These are phyloP conservation scores for Pseudomyrmex concolor DNA, from an alignment of 1,140 invertebrate species.

Conservation along the genomic window DNA sequence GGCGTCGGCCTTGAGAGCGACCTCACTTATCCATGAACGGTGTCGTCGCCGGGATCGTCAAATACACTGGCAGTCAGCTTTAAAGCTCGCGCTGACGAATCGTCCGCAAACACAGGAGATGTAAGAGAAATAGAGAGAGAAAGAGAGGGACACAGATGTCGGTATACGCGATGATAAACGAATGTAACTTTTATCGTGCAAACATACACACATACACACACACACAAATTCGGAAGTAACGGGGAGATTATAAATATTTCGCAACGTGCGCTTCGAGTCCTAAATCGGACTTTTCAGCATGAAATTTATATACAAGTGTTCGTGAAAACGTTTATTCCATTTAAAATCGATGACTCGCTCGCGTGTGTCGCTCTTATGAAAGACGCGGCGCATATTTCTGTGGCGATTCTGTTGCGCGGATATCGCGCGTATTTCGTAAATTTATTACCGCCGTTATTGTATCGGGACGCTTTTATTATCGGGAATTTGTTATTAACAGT, in stretches of 20 bases:
- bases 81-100: slow-evolving; percentile 62
- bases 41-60: slow-evolving; percentile 63
- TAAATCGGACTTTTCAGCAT: too few species aligned
- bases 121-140: neutral
- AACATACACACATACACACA: too few species aligned
- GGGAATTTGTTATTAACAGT: slow-evolving; percentile 60
- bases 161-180: too few species aligned
- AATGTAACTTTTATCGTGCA: too few species aligned
- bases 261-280: too few species aligned
- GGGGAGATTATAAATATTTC: too few species aligned
- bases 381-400: slow-evolving; percentile 40
- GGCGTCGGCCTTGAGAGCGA: slow-evolving; percentile 62
- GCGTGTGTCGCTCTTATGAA: slow-evolving; percentile 52
- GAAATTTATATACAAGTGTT: slow-evolving; percentile 14
- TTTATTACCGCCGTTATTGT: slow-evolving; percentile 58
- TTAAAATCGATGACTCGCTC: slow-evolving; percentile 40
- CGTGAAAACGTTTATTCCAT: slow-evolving; percentile 40
- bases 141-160: neutral
- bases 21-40: slow-evolving; percentile 48
- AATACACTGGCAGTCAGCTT: slow-evolving; percentile 44
- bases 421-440: slow-evolving; percentile 59
- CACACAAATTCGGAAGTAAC: too few species aligned
- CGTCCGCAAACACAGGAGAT: slow-evolving; percentile 27
- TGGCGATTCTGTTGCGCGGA: slow-evolving; percentile 22
- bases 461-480: slow-evolving; percentile 48